phyloP scores from a whole-genome alignment of 2,113 vertebrate species.

The Odocoileus hemionus region DNA sequence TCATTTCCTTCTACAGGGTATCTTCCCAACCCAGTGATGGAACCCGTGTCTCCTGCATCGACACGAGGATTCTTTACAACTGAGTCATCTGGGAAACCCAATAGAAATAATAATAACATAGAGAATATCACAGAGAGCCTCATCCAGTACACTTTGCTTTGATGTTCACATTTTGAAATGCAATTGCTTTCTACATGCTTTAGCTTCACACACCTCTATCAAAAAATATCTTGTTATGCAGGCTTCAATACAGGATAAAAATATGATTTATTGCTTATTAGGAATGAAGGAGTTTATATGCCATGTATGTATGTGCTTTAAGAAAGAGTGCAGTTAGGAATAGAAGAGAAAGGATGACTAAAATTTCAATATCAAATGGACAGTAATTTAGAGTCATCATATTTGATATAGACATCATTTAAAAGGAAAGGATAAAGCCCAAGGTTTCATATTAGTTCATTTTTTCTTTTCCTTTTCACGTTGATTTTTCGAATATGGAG shows the following conservation, averaged over 20 bases:
- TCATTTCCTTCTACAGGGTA: no score
- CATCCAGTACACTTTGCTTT: not conserved
- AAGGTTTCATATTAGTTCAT: not conserved
- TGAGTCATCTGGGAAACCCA: no score
- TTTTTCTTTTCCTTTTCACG: not conserved
- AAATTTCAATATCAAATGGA: not conserved
- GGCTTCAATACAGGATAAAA: not conserved
- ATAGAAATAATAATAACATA: not conserved
- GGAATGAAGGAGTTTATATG: not conserved
- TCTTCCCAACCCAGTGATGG: no score
- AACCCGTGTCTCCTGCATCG: no score
- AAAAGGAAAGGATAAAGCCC: not conserved
- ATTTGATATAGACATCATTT: not conserved
- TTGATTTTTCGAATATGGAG: not conserved
- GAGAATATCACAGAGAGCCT: not conserved
- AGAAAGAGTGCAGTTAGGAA: not conserved
- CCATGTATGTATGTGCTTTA: not conserved
- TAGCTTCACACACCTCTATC: not conserved
- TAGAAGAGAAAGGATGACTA: not conserved
- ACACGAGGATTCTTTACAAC: no score
- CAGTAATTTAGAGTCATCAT: not conserved
- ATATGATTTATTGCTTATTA: not conserved
- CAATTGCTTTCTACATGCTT: constrained; percentile 29
- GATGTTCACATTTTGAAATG: constrained; percentile 20
- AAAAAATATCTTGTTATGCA: constrained; percentile 33